Conservation (phyloP, 2,797 vertebrate genomes). For the Poeciliopsis presidionis region DNA sequence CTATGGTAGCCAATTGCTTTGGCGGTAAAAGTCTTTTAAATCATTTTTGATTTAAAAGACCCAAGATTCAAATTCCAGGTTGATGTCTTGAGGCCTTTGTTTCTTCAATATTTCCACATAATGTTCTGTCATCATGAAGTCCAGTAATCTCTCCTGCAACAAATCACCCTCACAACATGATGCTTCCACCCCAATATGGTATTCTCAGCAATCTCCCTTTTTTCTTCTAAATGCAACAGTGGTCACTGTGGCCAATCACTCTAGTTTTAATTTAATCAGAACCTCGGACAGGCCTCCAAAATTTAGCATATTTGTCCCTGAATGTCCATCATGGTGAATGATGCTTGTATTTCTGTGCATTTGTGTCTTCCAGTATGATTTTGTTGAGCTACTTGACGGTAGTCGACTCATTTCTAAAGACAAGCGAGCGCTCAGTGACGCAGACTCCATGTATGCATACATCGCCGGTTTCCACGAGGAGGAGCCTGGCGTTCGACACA, state of each 20-base stretch:
- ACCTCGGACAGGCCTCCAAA: neutral
- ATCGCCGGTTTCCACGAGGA: slow-evolving; percentile 26
- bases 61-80: neutral
- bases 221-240: neutral
- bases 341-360: neutral
- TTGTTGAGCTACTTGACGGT: slow-evolving; percentile 95
- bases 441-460: slow-evolving; percentile 8
- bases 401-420: slow-evolving; percentile 94
- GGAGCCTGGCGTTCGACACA: slow-evolving; percentile 74
- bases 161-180: neutral
- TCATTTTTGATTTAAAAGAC: neutral
- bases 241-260: neutral
- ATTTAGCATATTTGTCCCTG: neutral
- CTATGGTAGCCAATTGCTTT: neutral
- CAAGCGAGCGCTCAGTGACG: slow-evolving; percentile 84
- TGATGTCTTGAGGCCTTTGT: neutral
- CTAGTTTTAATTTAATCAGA: neutral
- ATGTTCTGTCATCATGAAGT: neutral
- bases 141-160: neutral
- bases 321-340: neutral
- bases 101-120: no score
- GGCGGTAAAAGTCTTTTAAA: neutral
- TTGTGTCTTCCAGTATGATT: slow-evolving; percentile 87
- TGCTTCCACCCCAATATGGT: neutral
- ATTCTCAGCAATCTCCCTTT: neutral